Conservation (phyloP, 2,797 vertebrate species). For the Eulemur mongoz region DNA sequence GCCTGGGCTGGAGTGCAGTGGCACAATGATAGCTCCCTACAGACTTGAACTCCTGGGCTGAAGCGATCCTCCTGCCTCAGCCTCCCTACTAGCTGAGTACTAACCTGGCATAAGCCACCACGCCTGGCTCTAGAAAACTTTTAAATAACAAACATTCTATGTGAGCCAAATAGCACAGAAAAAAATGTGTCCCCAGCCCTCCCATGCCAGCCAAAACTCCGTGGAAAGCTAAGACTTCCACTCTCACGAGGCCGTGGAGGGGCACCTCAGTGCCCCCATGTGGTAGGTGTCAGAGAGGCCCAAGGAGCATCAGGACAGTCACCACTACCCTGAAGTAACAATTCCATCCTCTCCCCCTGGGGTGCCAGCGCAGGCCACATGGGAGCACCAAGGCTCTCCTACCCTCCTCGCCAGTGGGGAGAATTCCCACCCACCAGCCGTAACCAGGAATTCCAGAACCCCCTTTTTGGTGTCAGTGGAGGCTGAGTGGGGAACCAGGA, state of each 20-base stretch:
- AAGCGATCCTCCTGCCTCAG: background rate
- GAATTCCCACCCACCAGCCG: background rate
- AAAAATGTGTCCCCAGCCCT: background rate
- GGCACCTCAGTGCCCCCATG: rapidly evolving
- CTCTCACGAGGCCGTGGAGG: background rate
- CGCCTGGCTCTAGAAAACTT: background rate
- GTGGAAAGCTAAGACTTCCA: background rate
- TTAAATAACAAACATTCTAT: background rate
- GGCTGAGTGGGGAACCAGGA: background rate
- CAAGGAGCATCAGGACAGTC: background rate
- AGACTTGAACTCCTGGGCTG: background rate
- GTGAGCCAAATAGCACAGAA: background rate
- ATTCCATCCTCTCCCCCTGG: rapidly evolving
- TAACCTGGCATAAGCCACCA: background rate
- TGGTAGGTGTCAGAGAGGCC: background rate
- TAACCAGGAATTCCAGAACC: background rate
- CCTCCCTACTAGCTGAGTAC: background rate
- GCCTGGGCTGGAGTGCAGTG: background rate
- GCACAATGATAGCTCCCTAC: background rate
- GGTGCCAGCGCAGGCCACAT: background rate
- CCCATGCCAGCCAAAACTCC: background rate
- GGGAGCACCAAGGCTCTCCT: background rate
- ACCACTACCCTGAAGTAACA: too few relatives aligned
- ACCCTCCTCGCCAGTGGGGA: background rate
- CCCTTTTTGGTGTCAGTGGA: background rate